These are phyloP conservation scores for Platichthys flesus DNA, from an alignment of 2,113 vertebrate genomes.

Conservation along the genomic window DNA sequence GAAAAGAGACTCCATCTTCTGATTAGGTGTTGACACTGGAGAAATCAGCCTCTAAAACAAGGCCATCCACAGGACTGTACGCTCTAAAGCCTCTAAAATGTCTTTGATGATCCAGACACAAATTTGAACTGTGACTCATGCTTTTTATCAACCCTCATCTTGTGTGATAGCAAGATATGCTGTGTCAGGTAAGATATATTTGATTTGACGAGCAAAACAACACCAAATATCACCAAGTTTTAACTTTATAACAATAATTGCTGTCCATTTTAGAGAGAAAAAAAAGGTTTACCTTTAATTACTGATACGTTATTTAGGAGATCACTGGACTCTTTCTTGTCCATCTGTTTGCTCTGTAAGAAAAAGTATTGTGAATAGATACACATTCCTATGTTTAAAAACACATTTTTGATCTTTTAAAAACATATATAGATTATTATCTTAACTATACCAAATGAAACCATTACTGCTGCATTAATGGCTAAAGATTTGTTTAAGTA, in stretches of 20 bases:
- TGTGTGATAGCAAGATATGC: conserved; percentile 10
- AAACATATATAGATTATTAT: not conserved
- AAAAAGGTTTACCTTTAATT: conserved; percentile 89
- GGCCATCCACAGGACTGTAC: conserved; percentile 41
- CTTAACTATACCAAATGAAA: not conserved
- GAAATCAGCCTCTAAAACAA: conserved; percentile 53
- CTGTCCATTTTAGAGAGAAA: not conserved
- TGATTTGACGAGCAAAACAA: conserved; percentile 29
- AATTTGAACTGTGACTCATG: conserved; percentile 55
- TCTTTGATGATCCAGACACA: conserved; percentile 19
- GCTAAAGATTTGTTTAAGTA: not conserved
- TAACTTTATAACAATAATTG: conserved; percentile 10
- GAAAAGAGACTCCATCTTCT: conserved; percentile 49
- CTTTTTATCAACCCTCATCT: conserved; percentile 2
- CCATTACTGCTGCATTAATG: not conserved
- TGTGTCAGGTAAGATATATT: conserved; percentile 21
- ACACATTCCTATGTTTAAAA: not conserved
- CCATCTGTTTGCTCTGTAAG: conserved; percentile 89
- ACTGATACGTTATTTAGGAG: conserved; percentile 90
- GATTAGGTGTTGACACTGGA: conserved; percentile 52
- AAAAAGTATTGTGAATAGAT: conserved; percentile 7
- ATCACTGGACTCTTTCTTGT: conserved; percentile 92
- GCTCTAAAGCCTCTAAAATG: conserved; percentile 25
- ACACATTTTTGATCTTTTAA: conserved; percentile 3
- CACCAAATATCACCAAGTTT: conserved; percentile 33